Evolutionary conservation across 2,797 vertebrate species (phyloP).

Genomic region (Okamejei kenojei): DNA sequence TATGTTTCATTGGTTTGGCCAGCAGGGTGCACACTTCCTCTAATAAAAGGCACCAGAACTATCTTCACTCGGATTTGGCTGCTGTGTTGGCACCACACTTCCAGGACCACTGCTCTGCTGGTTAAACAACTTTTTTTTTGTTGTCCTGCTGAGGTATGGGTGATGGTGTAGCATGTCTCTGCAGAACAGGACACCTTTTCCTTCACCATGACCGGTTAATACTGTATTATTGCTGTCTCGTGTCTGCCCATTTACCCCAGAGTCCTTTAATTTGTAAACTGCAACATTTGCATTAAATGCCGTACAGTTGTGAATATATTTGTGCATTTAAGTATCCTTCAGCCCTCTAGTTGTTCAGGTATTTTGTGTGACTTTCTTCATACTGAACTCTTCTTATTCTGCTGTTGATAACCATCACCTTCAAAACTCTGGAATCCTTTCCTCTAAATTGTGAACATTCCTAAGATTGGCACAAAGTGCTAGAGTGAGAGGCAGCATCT

Average conservation of each 20-base stretch:
- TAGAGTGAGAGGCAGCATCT: too few relatives aligned
- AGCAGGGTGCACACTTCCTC: slow-evolving; percentile 16
- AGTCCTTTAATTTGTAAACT: too few relatives aligned
- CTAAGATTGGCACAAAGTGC: too few relatives aligned
- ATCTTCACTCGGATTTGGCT: not conserved
- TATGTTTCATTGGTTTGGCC: not conserved
- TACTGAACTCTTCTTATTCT: not conserved
- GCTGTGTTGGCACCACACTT: not conserved
- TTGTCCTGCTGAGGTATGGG: not conserved
- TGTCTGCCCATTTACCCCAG: not conserved
- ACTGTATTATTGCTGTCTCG: not conserved
- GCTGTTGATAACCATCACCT: not conserved
- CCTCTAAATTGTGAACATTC: not conserved
- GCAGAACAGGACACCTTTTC: too few relatives aligned
- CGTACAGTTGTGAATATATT: not conserved
- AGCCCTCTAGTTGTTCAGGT: not conserved
- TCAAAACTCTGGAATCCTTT: not conserved
- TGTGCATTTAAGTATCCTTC: not conserved
- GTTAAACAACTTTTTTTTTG: not conserved
- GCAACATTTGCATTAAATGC: not conserved
- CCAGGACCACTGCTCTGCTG: not conserved
- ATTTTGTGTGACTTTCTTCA: not conserved
- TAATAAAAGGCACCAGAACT: not conserved
- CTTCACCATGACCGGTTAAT: too few relatives aligned
- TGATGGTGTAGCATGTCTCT: not conserved